phyloP scores from a whole-genome alignment of 2,888 invertebrate genomes.

The Phlogophora meticulosa region DNA sequence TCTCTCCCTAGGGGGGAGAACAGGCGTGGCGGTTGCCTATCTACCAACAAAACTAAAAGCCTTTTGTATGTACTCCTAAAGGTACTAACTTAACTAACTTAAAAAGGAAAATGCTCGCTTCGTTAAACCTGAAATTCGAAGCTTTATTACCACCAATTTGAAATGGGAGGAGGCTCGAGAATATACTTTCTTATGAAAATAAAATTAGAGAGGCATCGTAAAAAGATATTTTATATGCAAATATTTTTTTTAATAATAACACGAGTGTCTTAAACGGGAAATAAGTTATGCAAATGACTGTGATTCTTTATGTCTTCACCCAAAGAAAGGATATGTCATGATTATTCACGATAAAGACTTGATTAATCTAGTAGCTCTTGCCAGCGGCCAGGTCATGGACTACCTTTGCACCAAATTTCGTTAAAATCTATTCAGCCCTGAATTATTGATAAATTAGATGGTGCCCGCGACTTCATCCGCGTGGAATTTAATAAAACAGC shows the following conservation, averaged over 20 bases:
- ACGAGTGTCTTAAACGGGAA: conserved; percentile 16
- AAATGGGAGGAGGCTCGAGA: conserved; percentile 26
- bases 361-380: too few relatives aligned
- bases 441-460: too few relatives aligned
- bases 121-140: conserved; percentile 34
- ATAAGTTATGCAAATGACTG: conserved; percentile 29
- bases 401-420: too few relatives aligned
- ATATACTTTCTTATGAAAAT: conserved; percentile 40
- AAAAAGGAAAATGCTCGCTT: conserved; percentile 29
- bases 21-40: conserved; percentile 6
- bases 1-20: conserved; percentile 1
- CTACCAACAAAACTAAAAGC: conserved; percentile 18
- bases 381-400: too few relatives aligned
- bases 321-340: background rate
- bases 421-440: too few relatives aligned
- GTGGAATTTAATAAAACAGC: too few relatives aligned
- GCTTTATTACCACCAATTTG: conserved; percentile 42
- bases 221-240: conserved; percentile 35
- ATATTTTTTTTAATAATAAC: conserved; percentile 32
- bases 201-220: conserved; percentile 39
- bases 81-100: conserved; percentile 5
- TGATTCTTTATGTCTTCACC: conserved; percentile 25
- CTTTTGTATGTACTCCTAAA: conserved; percentile 26
- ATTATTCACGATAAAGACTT: background rate
- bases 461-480: too few relatives aligned